Conservation (phyloP, 2,888 invertebrate species). For the Conus canariensis region DNA sequence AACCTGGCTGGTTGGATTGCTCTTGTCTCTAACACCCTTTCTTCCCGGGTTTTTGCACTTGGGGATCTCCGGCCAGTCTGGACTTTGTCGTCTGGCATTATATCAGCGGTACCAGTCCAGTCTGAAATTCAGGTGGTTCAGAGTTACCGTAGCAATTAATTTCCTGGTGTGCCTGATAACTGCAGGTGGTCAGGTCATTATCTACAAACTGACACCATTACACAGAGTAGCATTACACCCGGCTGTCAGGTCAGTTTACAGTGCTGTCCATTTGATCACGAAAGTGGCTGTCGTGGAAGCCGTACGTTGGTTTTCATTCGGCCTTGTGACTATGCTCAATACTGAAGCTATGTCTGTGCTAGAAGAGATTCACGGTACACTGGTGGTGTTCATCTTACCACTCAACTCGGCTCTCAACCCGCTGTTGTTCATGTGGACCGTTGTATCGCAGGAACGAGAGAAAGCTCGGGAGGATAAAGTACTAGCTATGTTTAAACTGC, state of each 20-base stretch:
- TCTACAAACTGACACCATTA: not conserved
- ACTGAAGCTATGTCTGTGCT: not conserved
- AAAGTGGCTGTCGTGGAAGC: not conserved
- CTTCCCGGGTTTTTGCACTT: not conserved
- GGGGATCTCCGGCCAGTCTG: not conserved
- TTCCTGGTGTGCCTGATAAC: not conserved
- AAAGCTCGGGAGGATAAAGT: not conserved
- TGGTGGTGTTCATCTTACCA: not conserved
- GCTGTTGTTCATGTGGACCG: not conserved
- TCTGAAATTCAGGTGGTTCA: not conserved
- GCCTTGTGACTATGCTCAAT: not conserved
- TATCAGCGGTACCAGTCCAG: not conserved
- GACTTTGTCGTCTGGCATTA: not conserved
- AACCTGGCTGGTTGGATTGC: not conserved
- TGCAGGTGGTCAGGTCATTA: not conserved
- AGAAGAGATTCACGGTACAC: not conserved
- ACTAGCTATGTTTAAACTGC: not conserved
- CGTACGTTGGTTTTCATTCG: not conserved
- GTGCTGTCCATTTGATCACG: not conserved
- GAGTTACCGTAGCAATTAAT: not conserved
- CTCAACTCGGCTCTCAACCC: not conserved
- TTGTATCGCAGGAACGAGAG: not conserved
- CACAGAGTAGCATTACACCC: not conserved
- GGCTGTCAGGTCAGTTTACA: not conserved
- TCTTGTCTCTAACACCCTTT: not conserved